Percentiles rank a stretch among this genome's conserved stretches.
These are phyloP conservation scores for Rhegmatorhina hoffmannsi DNA, from an alignment of 2,113 vertebrate species.

Conservation along the genomic window DNA sequence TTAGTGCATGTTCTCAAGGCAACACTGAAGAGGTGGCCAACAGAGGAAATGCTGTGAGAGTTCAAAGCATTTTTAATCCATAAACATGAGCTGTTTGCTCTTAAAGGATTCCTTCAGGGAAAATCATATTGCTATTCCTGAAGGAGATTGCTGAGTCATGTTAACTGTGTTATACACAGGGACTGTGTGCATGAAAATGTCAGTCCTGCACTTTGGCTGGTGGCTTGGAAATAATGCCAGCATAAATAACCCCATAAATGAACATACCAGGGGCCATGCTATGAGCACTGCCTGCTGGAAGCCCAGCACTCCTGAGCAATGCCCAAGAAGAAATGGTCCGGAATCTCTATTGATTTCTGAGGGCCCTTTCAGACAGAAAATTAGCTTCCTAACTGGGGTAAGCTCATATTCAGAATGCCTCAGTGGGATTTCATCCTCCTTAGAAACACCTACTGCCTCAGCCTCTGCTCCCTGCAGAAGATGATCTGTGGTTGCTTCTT, in stretches of 20 bases:
- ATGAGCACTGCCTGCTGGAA: background rate
- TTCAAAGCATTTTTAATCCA: conserved; percentile 63
- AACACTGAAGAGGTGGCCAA: conserved; percentile 24
- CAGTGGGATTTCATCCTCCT: background rate
- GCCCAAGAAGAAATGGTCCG: background rate
- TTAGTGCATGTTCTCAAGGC: conserved; percentile 35
- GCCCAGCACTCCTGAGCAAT: background rate
- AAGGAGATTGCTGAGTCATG: conserved; percentile 56
- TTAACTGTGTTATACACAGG: conserved; percentile 32
- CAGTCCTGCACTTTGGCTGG: conserved; percentile 29
- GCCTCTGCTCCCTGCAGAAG: background rate
- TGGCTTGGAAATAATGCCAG: conserved; percentile 30
- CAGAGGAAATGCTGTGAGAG: conserved; percentile 36
- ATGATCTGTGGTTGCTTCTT: background rate
- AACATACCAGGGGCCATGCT: background rate
- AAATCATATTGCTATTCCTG: conserved; percentile 36
- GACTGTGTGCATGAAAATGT: conserved; percentile 28
- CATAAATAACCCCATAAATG: background rate
- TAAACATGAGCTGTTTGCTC: conserved; percentile 65
- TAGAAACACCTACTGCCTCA: background rate
- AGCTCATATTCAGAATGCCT: background rate
- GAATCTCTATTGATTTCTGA: background rate
- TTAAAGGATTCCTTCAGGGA: conserved; percentile 46
- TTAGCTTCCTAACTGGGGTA: background rate
- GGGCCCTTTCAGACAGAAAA: conserved; percentile 10